These are phyloP conservation scores for Sebastes minor DNA, from an alignment of 2,797 vertebrate genomes.

Conservation along the genomic window DNA sequence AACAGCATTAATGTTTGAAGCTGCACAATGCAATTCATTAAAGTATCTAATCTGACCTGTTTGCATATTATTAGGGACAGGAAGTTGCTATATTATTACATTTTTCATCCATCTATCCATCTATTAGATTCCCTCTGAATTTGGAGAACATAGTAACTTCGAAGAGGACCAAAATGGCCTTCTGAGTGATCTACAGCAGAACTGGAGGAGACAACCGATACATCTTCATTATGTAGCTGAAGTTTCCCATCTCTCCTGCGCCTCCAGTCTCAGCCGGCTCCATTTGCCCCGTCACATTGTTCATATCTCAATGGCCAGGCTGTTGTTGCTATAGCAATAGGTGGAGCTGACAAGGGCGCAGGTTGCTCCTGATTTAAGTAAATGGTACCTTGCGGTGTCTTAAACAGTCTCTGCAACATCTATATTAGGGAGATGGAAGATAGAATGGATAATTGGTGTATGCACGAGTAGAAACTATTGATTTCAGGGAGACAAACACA, in stretches of 20 bases:
- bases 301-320: slow-evolving; percentile 80
- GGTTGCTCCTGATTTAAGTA: slow-evolving; percentile 84
- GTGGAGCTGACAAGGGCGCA: slow-evolving; percentile 84
- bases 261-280: slow-evolving; percentile 55
- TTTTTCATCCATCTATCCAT: not conserved
- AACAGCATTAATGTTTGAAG: not conserved
- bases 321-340: slow-evolving; percentile 91
- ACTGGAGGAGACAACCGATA: slow-evolving; percentile 40
- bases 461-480: not conserved
- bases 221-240: slow-evolving; percentile 68
- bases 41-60: not conserved
- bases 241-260: slow-evolving; percentile 65
- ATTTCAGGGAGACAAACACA: not conserved
- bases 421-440: not conserved
- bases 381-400: slow-evolving; percentile 73
- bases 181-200: slow-evolving; percentile 37
- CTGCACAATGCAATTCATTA: not conserved
- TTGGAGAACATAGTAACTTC: not conserved
- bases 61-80: not conserved
- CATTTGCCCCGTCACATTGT: slow-evolving; percentile 81
- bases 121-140: not conserved
- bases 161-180: not conserved
- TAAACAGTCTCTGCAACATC: not conserved
- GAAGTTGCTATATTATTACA: not conserved
- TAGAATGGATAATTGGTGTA: not conserved